A percentile compares a stretch with the other conserved stretches of the same genome.
phyloP scores from a whole-genome alignment of 1,140 invertebrate genomes.

The Saccostrea echinata region DNA sequence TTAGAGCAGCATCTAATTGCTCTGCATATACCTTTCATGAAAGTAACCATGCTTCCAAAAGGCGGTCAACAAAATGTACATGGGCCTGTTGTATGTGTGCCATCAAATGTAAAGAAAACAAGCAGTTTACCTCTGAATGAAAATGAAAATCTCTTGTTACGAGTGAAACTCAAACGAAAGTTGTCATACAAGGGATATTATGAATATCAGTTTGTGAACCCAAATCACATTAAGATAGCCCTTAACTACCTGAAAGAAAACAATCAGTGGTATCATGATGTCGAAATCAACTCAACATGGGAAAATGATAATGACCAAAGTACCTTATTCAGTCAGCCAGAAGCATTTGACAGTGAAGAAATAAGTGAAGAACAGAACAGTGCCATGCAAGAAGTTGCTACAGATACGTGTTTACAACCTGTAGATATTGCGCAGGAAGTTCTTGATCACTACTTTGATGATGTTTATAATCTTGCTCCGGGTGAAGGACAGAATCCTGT shows the following conservation, averaged over 20 bases:
- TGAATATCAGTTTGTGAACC: conserved; percentile 46
- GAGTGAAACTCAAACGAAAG: conserved; percentile 43
- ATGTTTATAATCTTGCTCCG: conserved; percentile 54
- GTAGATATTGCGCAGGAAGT: conserved; percentile 58
- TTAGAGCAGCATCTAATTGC: conserved; percentile 46
- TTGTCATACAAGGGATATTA: conserved; percentile 46
- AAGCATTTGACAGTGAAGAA: too few relatives aligned
- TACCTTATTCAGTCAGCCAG: not conserved
- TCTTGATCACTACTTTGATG: conserved; percentile 49
- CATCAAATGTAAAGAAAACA: conserved; percentile 14
- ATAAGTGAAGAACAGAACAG: not conserved
- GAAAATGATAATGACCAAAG: not conserved
- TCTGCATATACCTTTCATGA: conserved; percentile 39
- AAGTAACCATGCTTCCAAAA: conserved; percentile 33
- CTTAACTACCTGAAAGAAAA: too few relatives aligned
- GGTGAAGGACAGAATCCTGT: conserved; percentile 45
- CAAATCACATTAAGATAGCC: conserved; percentile 30
- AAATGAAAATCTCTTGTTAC: conserved; percentile 25
- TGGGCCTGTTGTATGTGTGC: conserved; percentile 47
- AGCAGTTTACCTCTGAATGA: conserved; percentile 13
- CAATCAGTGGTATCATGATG: conserved; percentile 27
- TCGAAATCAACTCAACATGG: not conserved
- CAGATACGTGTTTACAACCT: conserved; percentile 41
- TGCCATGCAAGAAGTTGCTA: not conserved
- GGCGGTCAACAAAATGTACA: conserved; percentile 36